phyloP scores from a whole-genome alignment of 2,113 vertebrate genomes.

The Donacobius atricapilla region DNA sequence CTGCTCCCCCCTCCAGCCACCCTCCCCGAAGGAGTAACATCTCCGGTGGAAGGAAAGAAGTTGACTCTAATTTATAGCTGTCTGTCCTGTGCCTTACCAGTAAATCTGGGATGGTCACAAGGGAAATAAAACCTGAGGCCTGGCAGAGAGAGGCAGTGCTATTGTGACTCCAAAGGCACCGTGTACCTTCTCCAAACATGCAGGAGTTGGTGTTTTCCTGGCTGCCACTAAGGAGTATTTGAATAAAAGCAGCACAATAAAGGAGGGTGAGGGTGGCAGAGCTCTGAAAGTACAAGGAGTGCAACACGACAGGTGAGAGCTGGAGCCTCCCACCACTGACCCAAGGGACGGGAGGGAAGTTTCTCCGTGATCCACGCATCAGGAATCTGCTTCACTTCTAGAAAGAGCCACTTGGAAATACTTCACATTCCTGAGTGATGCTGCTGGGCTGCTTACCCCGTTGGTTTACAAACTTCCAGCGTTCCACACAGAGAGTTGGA shows the following conservation, averaged over 20 bases:
- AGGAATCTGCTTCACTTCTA: conserved; percentile 42
- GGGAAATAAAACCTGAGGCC: background rate
- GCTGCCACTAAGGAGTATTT: background rate
- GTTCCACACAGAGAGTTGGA: background rate
- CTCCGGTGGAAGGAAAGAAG: background rate
- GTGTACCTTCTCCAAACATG: background rate
- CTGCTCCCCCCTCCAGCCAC: background rate
- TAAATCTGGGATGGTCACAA: background rate
- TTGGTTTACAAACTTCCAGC: background rate
- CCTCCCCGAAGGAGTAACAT: background rate
- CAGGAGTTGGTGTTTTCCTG: background rate
- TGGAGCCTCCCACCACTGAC: background rate
- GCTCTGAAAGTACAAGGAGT: background rate
- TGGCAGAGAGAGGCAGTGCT: background rate
- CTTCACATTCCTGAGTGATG: conserved; percentile 11
- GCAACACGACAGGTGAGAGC: background rate
- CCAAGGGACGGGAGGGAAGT: background rate
- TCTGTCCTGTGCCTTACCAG: background rate
- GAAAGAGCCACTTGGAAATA: conserved; percentile 24
- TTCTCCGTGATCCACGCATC: background rate
- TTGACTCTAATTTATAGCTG: background rate
- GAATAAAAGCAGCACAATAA: background rate
- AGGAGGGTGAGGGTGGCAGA: background rate
- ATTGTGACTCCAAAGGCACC: background rate
- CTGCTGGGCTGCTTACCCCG: background rate